Percentiles rank a stretch among this genome's conserved stretches.
Conservation (phyloP, 2,113 vertebrate species). For the Lepisosteus osseus region DNA sequence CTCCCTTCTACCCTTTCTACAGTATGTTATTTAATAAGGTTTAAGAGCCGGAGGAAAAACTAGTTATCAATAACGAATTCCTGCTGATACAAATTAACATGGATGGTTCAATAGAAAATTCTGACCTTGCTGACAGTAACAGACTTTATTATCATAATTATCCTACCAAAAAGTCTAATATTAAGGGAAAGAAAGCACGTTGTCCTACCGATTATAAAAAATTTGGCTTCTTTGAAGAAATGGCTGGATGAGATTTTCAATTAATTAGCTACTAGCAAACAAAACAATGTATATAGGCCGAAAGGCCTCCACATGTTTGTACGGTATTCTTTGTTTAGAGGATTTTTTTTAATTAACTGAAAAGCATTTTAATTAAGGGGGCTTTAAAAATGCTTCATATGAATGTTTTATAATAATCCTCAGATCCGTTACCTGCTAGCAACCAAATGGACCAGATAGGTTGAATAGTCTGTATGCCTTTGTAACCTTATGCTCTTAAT, state of each 20-base stretch:
- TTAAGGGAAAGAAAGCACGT: constrained; percentile 3
- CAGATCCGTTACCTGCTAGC: too few species aligned
- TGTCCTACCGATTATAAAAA: constrained; percentile 8
- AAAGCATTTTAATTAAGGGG: neutral
- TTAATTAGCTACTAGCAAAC: neutral
- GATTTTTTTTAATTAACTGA: neutral
- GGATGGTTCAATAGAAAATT: constrained; percentile 12
- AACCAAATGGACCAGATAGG: too few species aligned
- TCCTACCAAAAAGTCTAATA: constrained; percentile 3
- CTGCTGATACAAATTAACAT: constrained; percentile 19
- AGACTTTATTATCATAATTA: constrained; percentile 19
- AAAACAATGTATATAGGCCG: neutral
- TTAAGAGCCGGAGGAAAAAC: constrained; percentile 13
- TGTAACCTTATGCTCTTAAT: too few species aligned
- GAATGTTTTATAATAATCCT: too few species aligned
- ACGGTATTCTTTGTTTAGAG: neutral
- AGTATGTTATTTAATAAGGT: constrained; percentile 20
- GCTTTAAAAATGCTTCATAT: too few species aligned
- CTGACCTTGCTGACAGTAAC: constrained; percentile 12
- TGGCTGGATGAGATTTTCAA: too few species aligned
- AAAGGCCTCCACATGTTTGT: too few species aligned
- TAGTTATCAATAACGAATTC: constrained; percentile 6
- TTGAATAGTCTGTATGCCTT: too few species aligned
- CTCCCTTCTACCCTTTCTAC: constrained; percentile 5
- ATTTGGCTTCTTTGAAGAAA: neutral